Evolutionary conservation across 1,140 invertebrate genomes (phyloP).

Genomic region (Drosophila tani): DNA sequence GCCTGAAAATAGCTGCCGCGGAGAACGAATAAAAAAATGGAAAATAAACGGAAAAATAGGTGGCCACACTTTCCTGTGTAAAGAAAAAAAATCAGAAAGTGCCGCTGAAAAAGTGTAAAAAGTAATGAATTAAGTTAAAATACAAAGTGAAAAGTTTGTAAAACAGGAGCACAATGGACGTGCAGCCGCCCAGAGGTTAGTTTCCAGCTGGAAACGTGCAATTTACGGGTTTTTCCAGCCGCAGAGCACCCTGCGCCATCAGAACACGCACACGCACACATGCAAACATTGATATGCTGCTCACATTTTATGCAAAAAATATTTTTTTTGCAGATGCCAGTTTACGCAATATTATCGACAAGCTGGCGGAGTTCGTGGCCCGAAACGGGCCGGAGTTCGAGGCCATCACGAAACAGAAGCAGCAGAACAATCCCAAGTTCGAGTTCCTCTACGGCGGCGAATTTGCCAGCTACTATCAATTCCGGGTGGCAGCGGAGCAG

Average conservation of each 20-base stretch:
- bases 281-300: conserved; percentile 28
- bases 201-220: background rate
- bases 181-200: conserved; percentile 66
- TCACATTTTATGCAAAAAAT: conserved; percentile 31
- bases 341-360: conserved; percentile 96
- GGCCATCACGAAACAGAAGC: conserved; percentile 98
- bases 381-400: conserved; percentile 99
- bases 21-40: no score
- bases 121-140: conserved; percentile 51
- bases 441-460: conserved; percentile 98
- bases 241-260: background rate
- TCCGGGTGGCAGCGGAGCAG: conserved; percentile 88
- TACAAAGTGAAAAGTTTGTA: conserved; percentile 50
- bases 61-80: conserved; percentile 7
- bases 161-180: conserved; percentile 55
- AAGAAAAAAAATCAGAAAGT: conserved; percentile 34
- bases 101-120: conserved; percentile 54
- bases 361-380: conserved; percentile 98
- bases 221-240: background rate
- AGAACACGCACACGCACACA: conserved; percentile 23
- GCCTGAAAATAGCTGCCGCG: no score
- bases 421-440: conserved; percentile 98
- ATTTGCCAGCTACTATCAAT: conserved; percentile 98
- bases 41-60: no score
- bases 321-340: conserved; percentile 67